These are phyloP conservation scores for Emberiza fucata DNA, from an alignment of 2,113 vertebrate genomes.

Conservation along the genomic window DNA sequence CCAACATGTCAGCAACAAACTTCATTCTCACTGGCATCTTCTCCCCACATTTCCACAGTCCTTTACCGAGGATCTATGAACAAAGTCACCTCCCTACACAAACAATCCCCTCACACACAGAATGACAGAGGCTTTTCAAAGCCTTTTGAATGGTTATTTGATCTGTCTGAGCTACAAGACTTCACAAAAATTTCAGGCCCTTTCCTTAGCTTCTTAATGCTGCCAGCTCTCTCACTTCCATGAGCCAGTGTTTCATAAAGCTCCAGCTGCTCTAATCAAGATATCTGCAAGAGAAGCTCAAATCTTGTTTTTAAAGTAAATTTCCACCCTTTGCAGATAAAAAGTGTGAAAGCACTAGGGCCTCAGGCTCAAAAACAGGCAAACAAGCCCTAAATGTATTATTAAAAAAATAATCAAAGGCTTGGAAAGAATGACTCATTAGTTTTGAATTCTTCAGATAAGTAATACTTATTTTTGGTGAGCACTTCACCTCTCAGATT, in stretches of 20 bases:
- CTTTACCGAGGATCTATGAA: neutral
- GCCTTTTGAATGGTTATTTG: conserved; percentile 4
- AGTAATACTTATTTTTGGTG: neutral
- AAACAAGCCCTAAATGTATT: conserved; percentile 15
- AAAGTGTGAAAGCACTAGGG: neutral
- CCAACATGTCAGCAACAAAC: neutral
- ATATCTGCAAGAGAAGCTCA: conserved; percentile 41
- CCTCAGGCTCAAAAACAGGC: neutral
- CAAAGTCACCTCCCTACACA: neutral
- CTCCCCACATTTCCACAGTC: neutral
- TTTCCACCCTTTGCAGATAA: conserved; percentile 34
- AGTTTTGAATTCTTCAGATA: conserved; percentile 11
- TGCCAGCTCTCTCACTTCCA: neutral
- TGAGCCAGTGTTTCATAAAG: conserved; percentile 24
- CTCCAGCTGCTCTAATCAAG: conserved; percentile 38
- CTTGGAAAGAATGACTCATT: conserved; percentile 18
- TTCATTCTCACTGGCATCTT: neutral
- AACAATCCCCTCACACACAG: neutral
- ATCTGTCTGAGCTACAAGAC: neutral
- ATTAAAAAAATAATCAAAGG: conserved; percentile 13
- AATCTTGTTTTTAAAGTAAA: conserved; percentile 36
- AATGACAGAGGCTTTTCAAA: neutral
- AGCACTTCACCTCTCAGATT: neutral
- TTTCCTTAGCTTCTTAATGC: neutral
- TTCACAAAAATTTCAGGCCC: neutral